These are phyloP conservation scores for Oopsacas minuta DNA, from an alignment of 37 sponge, comb jelly and placozoan species.

Conservation along the genomic window DNA sequence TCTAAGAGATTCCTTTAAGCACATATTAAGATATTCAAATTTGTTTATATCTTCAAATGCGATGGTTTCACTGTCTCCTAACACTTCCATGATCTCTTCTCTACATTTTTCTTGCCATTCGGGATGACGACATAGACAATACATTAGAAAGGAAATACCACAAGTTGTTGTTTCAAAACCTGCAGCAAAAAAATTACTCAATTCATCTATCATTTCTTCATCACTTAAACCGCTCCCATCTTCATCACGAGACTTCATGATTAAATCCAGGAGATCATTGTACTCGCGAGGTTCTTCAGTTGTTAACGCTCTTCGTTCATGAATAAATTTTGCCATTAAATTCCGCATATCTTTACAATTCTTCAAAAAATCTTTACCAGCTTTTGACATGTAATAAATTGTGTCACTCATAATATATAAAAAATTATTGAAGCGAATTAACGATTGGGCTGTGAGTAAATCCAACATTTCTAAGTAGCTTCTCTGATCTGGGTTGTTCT, in stretches of 20 bases:
- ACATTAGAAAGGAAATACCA: neutral
- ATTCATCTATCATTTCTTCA: slow-evolving; percentile 5
- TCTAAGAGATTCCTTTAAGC: neutral
- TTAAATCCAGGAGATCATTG: neutral
- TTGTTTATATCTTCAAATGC: neutral
- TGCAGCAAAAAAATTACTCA: neutral
- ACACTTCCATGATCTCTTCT: neutral
- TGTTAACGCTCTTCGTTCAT: neutral
- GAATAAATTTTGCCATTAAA: neutral
- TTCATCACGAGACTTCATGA: neutral
- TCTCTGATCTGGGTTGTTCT: neutral
- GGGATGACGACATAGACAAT: neutral
- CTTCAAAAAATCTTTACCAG: neutral
- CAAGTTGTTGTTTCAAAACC: slow-evolving; percentile 9
- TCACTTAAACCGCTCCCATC: neutral
- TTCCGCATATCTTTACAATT: neutral
- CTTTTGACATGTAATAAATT: neutral
- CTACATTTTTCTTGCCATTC: neutral
- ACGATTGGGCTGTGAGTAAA: neutral
- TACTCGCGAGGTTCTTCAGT: neutral
- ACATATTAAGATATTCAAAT: neutral
- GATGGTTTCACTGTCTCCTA: neutral
- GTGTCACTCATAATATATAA: neutral
- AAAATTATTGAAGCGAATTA: neutral
- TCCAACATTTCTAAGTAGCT: neutral